These are phyloP conservation scores for Brachionus rubens DNA, from an alignment of 1,140 invertebrate species.

Conservation along the genomic window DNA sequence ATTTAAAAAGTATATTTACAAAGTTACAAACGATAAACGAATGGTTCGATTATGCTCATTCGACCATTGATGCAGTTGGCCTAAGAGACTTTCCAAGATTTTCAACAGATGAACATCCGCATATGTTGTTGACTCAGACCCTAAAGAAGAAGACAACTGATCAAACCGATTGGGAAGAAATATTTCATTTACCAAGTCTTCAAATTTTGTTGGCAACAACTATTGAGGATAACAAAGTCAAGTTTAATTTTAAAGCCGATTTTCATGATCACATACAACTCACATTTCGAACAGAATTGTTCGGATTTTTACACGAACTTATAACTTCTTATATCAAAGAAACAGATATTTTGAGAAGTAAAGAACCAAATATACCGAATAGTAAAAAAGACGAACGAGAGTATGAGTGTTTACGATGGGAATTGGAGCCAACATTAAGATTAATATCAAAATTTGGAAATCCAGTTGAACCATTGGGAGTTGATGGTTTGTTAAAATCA, in stretches of 20 bases:
- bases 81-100: slow-evolving; percentile 46
- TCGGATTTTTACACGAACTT: slow-evolving; percentile 93
- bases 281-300: slow-evolving; percentile 92
- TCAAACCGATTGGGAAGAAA: slow-evolving; percentile 52
- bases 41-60: slow-evolving; percentile 89
- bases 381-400: slow-evolving; percentile 80
- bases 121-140: slow-evolving; percentile 13
- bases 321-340: slow-evolving; percentile 75
- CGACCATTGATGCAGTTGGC: slow-evolving; percentile 31
- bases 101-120: slow-evolving; percentile 31
- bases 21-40: slow-evolving; percentile 77
- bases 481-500: slow-evolving; percentile 93
- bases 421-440: slow-evolving; percentile 91
- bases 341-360: slow-evolving; percentile 22
- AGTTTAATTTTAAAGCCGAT: slow-evolving; percentile 94
- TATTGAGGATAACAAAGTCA: slow-evolving; percentile 67
- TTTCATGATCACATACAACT: slow-evolving; percentile 98
- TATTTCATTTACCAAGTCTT: slow-evolving; percentile 49
- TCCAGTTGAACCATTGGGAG: slow-evolving; percentile 30
- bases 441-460: slow-evolving; percentile 56
- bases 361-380: slow-evolving; percentile 53
- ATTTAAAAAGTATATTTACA: slow-evolving; percentile 83
- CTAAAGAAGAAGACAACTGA: slow-evolving; percentile 49
- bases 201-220: slow-evolving; percentile 34
- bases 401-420: slow-evolving; percentile 93